Evolutionary conservation across 2,113 vertebrate species (phyloP).

Genomic region (Sinosuthora webbiana): DNA sequence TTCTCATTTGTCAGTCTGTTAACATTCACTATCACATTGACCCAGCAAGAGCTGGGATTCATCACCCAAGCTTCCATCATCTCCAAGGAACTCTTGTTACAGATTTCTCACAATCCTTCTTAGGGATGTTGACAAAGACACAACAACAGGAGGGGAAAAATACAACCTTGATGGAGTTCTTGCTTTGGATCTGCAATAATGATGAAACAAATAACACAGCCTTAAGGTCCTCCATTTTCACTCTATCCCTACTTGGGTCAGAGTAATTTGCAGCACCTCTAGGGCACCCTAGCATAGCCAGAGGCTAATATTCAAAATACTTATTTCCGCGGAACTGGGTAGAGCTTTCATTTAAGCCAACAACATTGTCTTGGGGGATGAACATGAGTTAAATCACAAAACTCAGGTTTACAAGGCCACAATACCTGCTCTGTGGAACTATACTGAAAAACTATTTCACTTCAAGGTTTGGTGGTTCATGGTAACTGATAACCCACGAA

Average conservation of each 20-base stretch:
- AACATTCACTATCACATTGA: neutral
- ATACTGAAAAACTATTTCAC: neutral
- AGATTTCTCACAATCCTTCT: neutral
- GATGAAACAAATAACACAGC: neutral
- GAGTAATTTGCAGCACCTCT: neutral
- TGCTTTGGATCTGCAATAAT: neutral
- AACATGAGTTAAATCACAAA: neutral
- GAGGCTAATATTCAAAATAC: neutral
- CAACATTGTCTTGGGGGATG: neutral
- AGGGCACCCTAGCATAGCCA: neutral
- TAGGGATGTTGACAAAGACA: neutral
- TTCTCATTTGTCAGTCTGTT: neutral
- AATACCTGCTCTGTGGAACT: neutral
- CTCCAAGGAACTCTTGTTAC: neutral
- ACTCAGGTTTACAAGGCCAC: neutral
- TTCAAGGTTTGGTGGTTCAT: neutral
- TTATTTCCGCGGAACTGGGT: neutral
- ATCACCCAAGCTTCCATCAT: neutral
- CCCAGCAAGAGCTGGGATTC: neutral
- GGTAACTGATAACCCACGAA: neutral
- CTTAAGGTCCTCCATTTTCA: neutral
- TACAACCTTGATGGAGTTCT: neutral
- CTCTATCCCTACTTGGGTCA: neutral
- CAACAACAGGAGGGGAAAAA: neutral
- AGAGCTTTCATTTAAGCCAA: neutral